phyloP scores from a whole-genome alignment of 2,888 invertebrate species.

The Palloptera scutellata region DNA sequence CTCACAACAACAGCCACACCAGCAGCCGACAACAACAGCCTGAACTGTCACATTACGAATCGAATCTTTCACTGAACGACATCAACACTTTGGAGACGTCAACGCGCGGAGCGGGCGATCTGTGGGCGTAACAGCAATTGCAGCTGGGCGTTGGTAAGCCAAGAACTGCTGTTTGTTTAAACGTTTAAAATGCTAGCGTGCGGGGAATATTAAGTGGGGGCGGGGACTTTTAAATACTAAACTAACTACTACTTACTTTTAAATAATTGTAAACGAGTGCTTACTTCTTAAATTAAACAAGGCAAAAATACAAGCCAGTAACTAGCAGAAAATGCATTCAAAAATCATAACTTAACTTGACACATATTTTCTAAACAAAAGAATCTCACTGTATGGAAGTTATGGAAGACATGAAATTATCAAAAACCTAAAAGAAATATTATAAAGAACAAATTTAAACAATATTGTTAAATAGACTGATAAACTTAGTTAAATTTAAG shows the following conservation, averaged over 20 bases:
- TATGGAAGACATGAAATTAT: no score
- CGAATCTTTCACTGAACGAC: slow-evolving; percentile 56
- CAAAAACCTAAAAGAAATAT: no score
- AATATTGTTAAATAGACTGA: slow-evolving; percentile 55
- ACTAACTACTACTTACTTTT: slow-evolving; percentile 4
- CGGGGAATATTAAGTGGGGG: slow-evolving; percentile 16
- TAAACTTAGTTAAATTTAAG: slow-evolving; percentile 55
- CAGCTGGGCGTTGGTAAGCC: slow-evolving; percentile 36
- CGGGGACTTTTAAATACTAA: background rate
- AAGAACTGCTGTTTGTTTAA: slow-evolving; percentile 43
- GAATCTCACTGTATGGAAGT: no score
- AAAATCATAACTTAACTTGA: no score
- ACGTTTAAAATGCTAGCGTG: slow-evolving; percentile 31
- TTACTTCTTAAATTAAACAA: background rate
- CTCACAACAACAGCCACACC: slow-evolving; percentile 51
- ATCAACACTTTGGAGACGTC: slow-evolving; percentile 47
- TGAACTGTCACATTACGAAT: slow-evolving; percentile 57
- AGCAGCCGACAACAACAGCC: slow-evolving; percentile 50
- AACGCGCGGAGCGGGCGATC: slow-evolving; percentile 40
- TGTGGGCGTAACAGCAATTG: slow-evolving; percentile 58
- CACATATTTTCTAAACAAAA: no score
- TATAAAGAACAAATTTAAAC: no score
- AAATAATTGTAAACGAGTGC: background rate
- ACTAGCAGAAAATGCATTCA: no score
- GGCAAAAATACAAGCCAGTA: background rate